Conservation (phyloP, 2,797 vertebrate genomes). For the Myoxocephalus aenaeus region DNA sequence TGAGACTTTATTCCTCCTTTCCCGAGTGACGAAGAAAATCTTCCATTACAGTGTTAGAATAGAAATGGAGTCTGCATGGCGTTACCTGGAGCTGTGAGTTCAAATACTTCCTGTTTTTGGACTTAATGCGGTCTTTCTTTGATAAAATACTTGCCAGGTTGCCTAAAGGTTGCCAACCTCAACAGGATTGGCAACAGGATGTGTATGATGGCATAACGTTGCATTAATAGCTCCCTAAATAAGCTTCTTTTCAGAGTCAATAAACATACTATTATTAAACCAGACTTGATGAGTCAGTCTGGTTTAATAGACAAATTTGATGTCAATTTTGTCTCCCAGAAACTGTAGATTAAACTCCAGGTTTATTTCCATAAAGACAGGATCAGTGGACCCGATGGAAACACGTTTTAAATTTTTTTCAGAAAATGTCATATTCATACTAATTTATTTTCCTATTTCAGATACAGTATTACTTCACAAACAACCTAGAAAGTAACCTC, state of each 20-base stretch:
- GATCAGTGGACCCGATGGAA: neutral
- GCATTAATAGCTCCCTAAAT: neutral
- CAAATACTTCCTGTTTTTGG: slow-evolving; percentile 16
- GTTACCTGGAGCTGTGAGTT: neutral
- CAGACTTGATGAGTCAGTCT: neutral
- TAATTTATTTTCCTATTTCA: neutral
- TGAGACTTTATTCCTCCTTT: too few relatives aligned
- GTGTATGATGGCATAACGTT: too few relatives aligned
- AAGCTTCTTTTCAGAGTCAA: neutral
- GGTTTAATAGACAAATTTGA: too few relatives aligned
- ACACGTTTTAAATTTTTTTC: neutral
- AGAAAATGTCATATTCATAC: too few relatives aligned
- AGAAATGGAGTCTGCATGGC: neutral
- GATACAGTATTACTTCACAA: neutral
- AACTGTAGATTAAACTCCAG: too few relatives aligned
- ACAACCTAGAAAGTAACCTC: neutral
- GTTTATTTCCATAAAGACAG: neutral
- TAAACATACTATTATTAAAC: neutral
- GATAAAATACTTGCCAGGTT: too few relatives aligned
- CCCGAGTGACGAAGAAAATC: too few relatives aligned
- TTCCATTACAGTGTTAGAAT: too few relatives aligned
- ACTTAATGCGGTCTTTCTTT: neutral
- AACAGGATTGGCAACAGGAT: neutral
- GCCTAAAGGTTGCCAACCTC: too few relatives aligned
- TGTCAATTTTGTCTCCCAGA: neutral